Conservation (phyloP, 2,113 vertebrate genomes). For the Sus scrofa region DNA sequence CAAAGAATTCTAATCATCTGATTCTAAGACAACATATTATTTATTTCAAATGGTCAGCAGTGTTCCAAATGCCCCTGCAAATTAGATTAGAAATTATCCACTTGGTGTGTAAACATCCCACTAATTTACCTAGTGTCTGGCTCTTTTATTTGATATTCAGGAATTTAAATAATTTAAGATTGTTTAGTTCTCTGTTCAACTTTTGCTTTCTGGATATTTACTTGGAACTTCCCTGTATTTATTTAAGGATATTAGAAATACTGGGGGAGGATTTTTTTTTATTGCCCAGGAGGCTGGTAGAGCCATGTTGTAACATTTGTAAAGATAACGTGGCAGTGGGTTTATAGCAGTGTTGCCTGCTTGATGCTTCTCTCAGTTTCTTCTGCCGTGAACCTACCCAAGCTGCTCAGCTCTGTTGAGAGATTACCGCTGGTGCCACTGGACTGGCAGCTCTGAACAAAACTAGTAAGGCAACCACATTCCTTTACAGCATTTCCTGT, state of each 20-base stretch:
- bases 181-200: constrained; percentile 74
- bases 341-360: background rate
- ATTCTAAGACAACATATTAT: constrained; percentile 79
- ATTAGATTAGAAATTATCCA: constrained; percentile 79
- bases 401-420: background rate
- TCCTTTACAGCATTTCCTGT: background rate
- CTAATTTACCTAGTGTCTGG: constrained; percentile 75
- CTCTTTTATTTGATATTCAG: constrained; percentile 77
- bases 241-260: constrained; percentile 74
- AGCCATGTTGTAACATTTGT: constrained; percentile 29
- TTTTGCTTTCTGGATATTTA: constrained; percentile 80
- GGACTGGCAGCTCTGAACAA: background rate
- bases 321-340: constrained; percentile 42
- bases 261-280: constrained; percentile 65
- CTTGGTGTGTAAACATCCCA: constrained; percentile 69
- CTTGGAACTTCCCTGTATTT: constrained; percentile 78
- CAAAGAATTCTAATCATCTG: constrained; percentile 71
- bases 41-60: constrained; percentile 77
- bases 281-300: constrained; percentile 54
- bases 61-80: constrained; percentile 71
- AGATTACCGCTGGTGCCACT: background rate
- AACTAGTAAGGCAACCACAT: background rate
- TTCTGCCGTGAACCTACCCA: background rate
- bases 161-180: constrained; percentile 82
- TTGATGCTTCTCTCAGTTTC: background rate